Conservation (phyloP, 2,113 vertebrate species). For the Rhea pennata region DNA sequence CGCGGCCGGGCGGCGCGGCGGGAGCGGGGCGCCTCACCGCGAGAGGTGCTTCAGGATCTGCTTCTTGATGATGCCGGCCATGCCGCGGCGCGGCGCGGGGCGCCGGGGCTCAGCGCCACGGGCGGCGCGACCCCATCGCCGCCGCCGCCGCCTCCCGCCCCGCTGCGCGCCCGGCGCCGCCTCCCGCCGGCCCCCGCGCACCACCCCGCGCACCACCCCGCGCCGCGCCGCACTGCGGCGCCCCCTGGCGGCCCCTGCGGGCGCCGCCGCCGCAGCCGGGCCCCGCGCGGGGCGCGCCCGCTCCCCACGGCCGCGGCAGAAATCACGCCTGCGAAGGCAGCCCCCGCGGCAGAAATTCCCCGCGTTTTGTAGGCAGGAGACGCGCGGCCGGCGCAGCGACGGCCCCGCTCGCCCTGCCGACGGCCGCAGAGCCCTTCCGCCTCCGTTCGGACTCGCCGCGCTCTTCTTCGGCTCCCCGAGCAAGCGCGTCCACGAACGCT, state of each 20-base stretch:
- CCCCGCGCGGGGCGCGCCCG: background rate
- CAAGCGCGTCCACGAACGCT: too few relatives aligned
- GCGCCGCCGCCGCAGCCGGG: background rate
- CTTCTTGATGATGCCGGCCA: constrained; percentile 96
- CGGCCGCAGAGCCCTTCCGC: too few relatives aligned
- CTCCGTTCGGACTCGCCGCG: too few relatives aligned
- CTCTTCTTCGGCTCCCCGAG: too few relatives aligned
- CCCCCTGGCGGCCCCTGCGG: background rate
- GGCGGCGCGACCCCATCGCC: background rate
- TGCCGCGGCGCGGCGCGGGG: constrained; percentile 64
- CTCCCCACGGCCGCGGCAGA: too few relatives aligned
- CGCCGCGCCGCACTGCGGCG: too few relatives aligned
- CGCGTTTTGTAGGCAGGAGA: too few relatives aligned
- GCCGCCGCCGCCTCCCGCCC: background rate
- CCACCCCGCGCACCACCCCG: background rate
- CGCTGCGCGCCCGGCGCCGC: background rate
- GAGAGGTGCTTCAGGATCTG: constrained; percentile 97
- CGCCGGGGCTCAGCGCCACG: background rate
- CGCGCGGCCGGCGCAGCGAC: too few relatives aligned
- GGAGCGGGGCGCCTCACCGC: constrained; percentile 79
- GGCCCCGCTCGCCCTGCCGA: too few relatives aligned
- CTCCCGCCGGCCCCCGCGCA: background rate
- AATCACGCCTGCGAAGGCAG: too few relatives aligned
- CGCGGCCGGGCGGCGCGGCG: too few relatives aligned
- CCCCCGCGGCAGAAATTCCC: too few relatives aligned